Evolutionary conservation across 2,888 invertebrate genomes (phyloP).

Genomic region (Tryphoninae sp.): DNA sequence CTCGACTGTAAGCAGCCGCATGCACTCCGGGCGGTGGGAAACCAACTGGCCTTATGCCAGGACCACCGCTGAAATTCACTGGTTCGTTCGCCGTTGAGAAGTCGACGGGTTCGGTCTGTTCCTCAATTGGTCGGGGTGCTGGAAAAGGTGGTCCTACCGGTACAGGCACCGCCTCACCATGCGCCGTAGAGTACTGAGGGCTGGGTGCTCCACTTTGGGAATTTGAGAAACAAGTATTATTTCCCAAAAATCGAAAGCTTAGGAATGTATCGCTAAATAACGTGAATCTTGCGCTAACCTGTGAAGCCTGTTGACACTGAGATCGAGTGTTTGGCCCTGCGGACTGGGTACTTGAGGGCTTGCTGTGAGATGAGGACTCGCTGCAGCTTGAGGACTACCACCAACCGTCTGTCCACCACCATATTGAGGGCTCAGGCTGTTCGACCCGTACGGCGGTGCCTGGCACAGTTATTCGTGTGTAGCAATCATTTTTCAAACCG

Average conservation of each 20-base stretch:
- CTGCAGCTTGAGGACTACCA: slow-evolving; percentile 92
- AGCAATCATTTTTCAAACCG: slow-evolving; percentile 34
- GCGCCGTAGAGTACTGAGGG: slow-evolving; percentile 84
- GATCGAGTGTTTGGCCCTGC: slow-evolving; percentile 94
- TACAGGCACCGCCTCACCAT: slow-evolving; percentile 82
- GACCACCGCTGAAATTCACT: slow-evolving; percentile 84
- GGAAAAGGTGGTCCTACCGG: slow-evolving; percentile 83
- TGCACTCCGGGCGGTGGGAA: slow-evolving; percentile 85
- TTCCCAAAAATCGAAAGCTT: slow-evolving; percentile 9
- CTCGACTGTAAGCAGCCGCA: slow-evolving; percentile 87
- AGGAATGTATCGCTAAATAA: not conserved
- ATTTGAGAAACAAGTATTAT: slow-evolving; percentile 18
- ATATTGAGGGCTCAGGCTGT: slow-evolving; percentile 85
- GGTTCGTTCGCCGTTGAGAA: slow-evolving; percentile 87
- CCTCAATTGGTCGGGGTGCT: slow-evolving; percentile 83
- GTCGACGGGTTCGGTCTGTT: slow-evolving; percentile 88
- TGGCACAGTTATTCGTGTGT: slow-evolving; percentile 75
- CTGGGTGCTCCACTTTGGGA: slow-evolving; percentile 82
- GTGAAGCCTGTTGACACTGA: slow-evolving; percentile 93
- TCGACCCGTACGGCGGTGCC: slow-evolving; percentile 88
- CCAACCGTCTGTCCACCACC: slow-evolving; percentile 87
- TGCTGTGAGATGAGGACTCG: slow-evolving; percentile 91
- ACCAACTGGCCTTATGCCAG: slow-evolving; percentile 83
- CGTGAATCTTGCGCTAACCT: slow-evolving; percentile 83
- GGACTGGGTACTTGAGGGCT: slow-evolving; percentile 96